These are phyloP conservation scores for Anneissia japonica DNA, from an alignment of 35 echinoderm and acorn worm species.

Conservation along the genomic window DNA sequence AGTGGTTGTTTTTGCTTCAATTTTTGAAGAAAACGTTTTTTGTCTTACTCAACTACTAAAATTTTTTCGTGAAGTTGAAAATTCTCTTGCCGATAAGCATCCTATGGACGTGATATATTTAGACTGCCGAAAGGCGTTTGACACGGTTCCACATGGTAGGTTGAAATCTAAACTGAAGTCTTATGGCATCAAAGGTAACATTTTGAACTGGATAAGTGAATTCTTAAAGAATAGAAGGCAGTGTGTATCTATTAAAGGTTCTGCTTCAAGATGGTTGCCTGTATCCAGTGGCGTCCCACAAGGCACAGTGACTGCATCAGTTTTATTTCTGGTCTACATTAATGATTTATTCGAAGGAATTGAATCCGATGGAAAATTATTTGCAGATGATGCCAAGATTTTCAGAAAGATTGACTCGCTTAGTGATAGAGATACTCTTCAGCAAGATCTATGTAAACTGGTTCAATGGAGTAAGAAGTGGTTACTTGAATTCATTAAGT, in stretches of 20 bases:
- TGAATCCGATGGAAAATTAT: neutral
- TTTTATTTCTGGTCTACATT: neutral
- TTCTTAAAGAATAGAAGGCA: neutral
- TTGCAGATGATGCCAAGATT: conserved; percentile 39
- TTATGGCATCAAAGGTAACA: neutral
- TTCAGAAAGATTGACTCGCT: conserved; percentile 4
- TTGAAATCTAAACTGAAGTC: neutral
- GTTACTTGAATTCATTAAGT: conserved; percentile 28
- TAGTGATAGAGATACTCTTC: neutral
- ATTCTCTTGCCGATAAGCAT: neutral
- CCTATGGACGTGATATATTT: neutral
- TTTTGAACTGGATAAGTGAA: neutral
- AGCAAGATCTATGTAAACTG: conserved; percentile 26
- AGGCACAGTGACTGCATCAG: neutral
- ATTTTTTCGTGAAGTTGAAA: too few relatives aligned
- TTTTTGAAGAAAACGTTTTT: too few relatives aligned
- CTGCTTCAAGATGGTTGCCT: neutral
- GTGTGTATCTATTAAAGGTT: neutral
- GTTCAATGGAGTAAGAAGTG: too few relatives aligned
- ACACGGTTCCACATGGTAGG: conserved; percentile 8
- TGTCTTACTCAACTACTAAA: too few relatives aligned
- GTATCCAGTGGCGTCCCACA: neutral
- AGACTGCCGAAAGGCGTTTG: neutral
- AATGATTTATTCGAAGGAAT: neutral
- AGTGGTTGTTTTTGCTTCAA: too few relatives aligned